Evolutionary conservation across 1,140 invertebrate genomes (phyloP).

Genomic region (Diuraphis noxia): DNA sequence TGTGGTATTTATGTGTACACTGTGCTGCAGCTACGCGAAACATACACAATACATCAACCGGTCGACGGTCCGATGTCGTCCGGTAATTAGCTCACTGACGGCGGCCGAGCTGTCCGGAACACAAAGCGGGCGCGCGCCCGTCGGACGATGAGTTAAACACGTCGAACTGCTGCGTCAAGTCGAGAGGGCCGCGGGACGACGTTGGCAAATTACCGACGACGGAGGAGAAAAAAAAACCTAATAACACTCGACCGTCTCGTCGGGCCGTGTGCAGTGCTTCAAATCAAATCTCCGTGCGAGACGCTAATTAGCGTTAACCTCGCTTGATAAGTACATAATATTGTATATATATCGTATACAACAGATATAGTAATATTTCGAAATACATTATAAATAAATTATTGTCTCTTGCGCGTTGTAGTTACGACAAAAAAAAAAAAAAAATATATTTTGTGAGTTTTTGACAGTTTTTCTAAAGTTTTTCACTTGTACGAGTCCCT

Average conservation of each 20-base stretch:
- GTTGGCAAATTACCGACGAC: constrained; percentile 15
- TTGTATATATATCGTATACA: neutral
- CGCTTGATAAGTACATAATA: neutral
- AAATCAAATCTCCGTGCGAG: neutral
- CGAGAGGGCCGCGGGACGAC: neutral
- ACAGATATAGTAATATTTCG: neutral
- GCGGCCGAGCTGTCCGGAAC: neutral
- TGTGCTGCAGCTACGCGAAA: neutral
- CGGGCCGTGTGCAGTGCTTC: neutral
- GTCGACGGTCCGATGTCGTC: neutral
- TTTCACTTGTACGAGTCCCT: neutral
- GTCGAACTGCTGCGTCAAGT: neutral
- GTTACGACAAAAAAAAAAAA: neutral
- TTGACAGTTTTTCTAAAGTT: neutral
- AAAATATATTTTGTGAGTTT: neutral
- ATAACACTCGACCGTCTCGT: neutral
- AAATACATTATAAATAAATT: neutral
- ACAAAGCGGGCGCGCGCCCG: neutral
- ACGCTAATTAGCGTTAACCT: neutral
- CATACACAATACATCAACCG: neutral
- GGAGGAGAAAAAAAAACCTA: neutral
- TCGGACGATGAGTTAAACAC: neutral
- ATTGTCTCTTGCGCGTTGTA: neutral
- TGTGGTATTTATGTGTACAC: neutral
- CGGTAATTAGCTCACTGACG: neutral